Percentiles rank a stretch among this genome's conserved stretches.
phyloP scores from a whole-genome alignment of 2,113 vertebrate species.

The Zingel zingel region DNA sequence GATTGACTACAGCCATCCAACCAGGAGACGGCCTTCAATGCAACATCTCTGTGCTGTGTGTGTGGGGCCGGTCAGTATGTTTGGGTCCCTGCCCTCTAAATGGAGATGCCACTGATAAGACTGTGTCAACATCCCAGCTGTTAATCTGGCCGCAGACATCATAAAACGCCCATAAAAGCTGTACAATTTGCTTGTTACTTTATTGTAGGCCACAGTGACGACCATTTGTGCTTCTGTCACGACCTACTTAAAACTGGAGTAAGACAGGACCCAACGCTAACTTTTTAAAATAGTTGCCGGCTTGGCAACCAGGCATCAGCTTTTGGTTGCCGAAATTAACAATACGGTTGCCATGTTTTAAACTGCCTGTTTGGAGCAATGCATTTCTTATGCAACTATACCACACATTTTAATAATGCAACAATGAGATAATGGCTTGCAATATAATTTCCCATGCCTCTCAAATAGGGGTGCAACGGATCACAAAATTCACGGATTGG shows the following conservation, averaged over 20 bases:
- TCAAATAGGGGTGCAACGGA: too few species aligned
- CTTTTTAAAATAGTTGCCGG: too few species aligned
- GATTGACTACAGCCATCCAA: conserved; percentile 36
- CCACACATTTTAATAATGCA: too few species aligned
- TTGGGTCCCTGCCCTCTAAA: conserved; percentile 58
- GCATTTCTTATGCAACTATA: too few species aligned
- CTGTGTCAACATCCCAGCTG: conserved; percentile 80
- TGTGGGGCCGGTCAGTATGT: conserved; percentile 1
- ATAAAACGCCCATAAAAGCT: conserved; percentile 77
- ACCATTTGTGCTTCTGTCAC: conserved; percentile 60
- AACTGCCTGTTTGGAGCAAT: too few species aligned
- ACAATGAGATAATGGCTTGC: too few species aligned
- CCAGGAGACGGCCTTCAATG: conserved; percentile 15
- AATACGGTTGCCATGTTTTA: too few species aligned
- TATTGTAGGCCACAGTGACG: conserved; percentile 49
- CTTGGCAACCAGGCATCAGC: too few species aligned
- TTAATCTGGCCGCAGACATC: conserved; percentile 74
- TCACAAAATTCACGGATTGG: too few species aligned
- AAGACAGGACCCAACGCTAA: background rate
- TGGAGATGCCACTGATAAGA: conserved; percentile 72
- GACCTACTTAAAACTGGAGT: conserved; percentile 17
- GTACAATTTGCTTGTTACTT: conserved; percentile 62
- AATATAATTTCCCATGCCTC: too few species aligned
- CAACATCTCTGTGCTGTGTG: conserved; percentile 11
- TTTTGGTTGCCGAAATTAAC: too few species aligned